These are phyloP conservation scores for Drosophila paulistorum DNA, from an alignment of 1,140 invertebrate species.

Conservation along the genomic window DNA sequence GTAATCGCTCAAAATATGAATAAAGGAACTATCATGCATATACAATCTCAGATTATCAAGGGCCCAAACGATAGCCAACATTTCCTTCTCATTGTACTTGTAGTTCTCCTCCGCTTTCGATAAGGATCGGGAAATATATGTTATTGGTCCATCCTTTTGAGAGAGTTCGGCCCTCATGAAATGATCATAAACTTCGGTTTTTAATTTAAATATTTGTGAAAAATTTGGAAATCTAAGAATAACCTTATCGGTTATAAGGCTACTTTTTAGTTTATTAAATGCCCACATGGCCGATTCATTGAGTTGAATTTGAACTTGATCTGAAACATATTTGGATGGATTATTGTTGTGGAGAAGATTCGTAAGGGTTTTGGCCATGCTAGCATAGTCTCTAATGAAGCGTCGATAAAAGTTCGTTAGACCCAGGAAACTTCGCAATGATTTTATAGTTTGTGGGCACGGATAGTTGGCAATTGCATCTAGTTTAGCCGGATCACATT, in stretches of 20 bases:
- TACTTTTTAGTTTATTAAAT: not conserved
- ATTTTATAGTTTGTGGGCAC: not conserved
- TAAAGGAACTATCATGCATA: not conserved
- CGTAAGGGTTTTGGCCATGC: not conserved
- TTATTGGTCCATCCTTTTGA: not conserved
- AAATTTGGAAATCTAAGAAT: not conserved
- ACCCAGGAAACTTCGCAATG: not conserved
- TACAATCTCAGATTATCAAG: not conserved
- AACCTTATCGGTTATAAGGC: not conserved
- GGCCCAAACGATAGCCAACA: not conserved
- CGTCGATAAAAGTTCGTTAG: not conserved
- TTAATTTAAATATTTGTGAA: not conserved
- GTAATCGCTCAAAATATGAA: not conserved
- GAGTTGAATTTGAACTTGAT: not conserved
- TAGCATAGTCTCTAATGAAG: constrained; percentile 4
- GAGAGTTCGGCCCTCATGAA: not conserved
- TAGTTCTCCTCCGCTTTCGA: not conserved
- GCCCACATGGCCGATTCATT: not conserved
- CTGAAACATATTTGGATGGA: not conserved
- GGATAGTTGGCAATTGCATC: not conserved
- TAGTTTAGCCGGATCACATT: not conserved
- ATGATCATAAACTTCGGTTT: not conserved
- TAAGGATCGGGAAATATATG: not conserved
- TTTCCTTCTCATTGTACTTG: not conserved
- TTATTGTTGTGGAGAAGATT: not conserved